phyloP scores from a whole-genome alignment of 1,140 invertebrate species.

The Aphaenogaster ashmeadi region DNA sequence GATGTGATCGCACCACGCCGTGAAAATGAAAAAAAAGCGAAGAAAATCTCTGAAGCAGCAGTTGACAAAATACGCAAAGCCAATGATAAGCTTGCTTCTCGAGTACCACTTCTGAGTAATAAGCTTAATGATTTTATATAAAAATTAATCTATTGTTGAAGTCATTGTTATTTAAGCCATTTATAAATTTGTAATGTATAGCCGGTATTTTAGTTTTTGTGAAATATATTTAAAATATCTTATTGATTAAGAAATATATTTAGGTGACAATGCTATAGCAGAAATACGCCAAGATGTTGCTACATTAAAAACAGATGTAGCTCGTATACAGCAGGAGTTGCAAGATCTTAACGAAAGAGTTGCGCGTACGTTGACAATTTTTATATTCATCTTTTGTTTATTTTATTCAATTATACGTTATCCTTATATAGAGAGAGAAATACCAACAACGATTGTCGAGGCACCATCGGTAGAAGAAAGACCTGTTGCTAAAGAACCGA shows the following conservation, averaged over 20 bases:
- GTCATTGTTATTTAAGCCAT: neutral
- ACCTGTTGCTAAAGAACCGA: neutral
- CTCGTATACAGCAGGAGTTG: conserved; percentile 62
- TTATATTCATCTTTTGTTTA: neutral
- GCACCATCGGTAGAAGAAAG: neutral
- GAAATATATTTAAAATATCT: neutral
- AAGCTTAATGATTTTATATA: neutral
- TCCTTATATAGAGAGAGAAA: neutral
- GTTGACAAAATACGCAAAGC: neutral
- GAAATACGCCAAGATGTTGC: conserved; percentile 67
- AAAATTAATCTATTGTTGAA: conserved; percentile 17
- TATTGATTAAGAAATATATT: conserved; percentile 20
- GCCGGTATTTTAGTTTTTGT: neutral
- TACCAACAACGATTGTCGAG: neutral
- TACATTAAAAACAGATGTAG: conserved; percentile 66
- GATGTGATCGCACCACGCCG: neutral
- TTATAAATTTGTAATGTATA: neutral
- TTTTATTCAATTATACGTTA: neutral
- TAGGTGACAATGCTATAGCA: conserved; percentile 53
- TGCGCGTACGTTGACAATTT: conserved; percentile 4
- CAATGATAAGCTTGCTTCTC: neutral
- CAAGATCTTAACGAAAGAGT: conserved; percentile 60
- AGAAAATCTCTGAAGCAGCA: conserved; percentile 8
- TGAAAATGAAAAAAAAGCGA: neutral
- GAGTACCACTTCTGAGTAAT: neutral